A percentile compares a stretch with the other conserved stretches of the same genome.
phyloP scores from a whole-genome alignment of 2,797 vertebrate species.

The Poeciliopsis turneri region DNA sequence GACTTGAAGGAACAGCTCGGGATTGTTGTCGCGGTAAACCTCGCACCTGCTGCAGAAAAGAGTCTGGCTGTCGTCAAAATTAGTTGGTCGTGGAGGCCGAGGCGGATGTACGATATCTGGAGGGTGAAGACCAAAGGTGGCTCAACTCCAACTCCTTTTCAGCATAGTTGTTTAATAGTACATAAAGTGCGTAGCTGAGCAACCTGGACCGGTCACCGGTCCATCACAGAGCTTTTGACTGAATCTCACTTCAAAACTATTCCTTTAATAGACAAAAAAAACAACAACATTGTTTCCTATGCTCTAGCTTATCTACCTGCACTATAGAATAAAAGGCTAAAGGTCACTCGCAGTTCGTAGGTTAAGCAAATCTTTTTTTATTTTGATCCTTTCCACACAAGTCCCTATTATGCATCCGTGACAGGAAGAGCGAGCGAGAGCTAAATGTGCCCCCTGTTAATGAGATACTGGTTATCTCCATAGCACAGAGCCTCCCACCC shows the following conservation, averaged over 20 bases:
- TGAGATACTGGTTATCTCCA: slow-evolving; percentile 73
- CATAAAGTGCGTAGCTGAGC: no score
- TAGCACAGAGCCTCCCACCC: slow-evolving; percentile 59
- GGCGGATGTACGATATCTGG: no score
- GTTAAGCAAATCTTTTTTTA: slow-evolving; percentile 40
- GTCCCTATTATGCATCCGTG: slow-evolving; percentile 35
- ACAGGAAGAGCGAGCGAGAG: slow-evolving; percentile 41
- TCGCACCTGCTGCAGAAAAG: background rate
- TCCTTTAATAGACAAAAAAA: background rate
- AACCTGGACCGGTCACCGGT: background rate
- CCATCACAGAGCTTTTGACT: background rate
- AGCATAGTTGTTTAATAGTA: no score
- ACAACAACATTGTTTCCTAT: background rate
- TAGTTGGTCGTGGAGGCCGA: background rate
- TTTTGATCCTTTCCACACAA: slow-evolving; percentile 16
- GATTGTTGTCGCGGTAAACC: background rate
- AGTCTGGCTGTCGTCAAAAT: background rate
- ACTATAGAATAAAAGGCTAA: slow-evolving; percentile 35
- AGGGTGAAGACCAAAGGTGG: no score
- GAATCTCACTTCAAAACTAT: background rate
- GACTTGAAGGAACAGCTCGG: background rate
- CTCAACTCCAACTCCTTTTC: no score
- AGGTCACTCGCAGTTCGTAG: slow-evolving; percentile 58
- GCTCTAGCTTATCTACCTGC: background rate
- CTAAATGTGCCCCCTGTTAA: slow-evolving; percentile 67